These are phyloP conservation scores for Neelides sp. DNA, from an alignment of 1,140 invertebrate species.

Conservation along the genomic window DNA sequence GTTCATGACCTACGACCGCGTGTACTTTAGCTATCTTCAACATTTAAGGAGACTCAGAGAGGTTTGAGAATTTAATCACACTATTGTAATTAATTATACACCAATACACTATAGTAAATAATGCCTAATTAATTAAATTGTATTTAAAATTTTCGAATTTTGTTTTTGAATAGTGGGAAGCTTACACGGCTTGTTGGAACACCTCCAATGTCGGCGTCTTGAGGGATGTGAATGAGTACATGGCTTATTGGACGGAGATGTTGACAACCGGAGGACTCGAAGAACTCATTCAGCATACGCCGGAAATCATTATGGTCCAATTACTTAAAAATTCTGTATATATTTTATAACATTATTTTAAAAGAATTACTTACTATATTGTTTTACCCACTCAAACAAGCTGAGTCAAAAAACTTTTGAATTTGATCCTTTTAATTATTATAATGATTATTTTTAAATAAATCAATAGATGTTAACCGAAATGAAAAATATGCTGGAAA, in stretches of 20 bases:
- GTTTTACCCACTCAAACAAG: background rate
- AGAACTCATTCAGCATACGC: slow-evolving; percentile 11
- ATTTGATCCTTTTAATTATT: too few species aligned
- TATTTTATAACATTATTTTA: background rate
- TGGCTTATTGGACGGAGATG: slow-evolving; percentile 19
- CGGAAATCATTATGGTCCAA: slow-evolving; percentile 15
- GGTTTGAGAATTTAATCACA: too few species aligned
- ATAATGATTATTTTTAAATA: too few species aligned
- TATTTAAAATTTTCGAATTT: too few species aligned
- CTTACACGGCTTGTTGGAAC: slow-evolving; percentile 15
- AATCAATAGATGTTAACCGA: too few species aligned
- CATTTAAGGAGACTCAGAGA: too few species aligned
- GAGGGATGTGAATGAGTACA: slow-evolving; percentile 18
- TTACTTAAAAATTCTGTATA: background rate
- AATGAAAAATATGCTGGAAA: too few species aligned
- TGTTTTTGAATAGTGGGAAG: slow-evolving; percentile 14
- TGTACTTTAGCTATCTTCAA: too few species aligned
- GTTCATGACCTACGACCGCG: too few species aligned
- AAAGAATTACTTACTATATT: background rate
- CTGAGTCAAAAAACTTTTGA: slow-evolving; percentile 17
- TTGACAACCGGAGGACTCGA: slow-evolving; percentile 10
- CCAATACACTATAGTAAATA: too few species aligned
- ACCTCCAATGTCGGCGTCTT: slow-evolving; percentile 18
- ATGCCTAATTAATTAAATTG: too few species aligned
- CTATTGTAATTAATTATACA: too few species aligned